A percentile compares a stretch with the other conserved stretches of the same genome.
Evolutionary conservation across 2,888 invertebrate genomes (phyloP).

Genomic region (Troides helena): DNA sequence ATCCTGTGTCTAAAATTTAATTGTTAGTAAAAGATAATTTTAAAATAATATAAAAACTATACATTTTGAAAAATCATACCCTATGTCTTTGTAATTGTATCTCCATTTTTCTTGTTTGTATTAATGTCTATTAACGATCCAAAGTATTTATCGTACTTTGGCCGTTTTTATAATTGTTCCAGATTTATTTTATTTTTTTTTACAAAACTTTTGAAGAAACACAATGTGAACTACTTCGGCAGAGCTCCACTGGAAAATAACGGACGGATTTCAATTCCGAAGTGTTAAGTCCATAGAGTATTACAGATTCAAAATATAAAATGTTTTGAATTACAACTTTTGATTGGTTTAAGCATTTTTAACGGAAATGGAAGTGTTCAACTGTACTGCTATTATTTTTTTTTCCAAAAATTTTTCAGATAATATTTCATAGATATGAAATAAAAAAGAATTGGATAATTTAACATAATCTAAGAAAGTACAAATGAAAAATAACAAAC

Average conservation of each 20-base stretch:
- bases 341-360: conserved; percentile 33
- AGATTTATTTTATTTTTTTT: neutral
- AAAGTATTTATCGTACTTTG: conserved; percentile 22
- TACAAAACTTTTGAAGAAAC: neutral
- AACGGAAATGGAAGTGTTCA: conserved; percentile 7
- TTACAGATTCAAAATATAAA: neutral
- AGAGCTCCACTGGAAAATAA: conserved; percentile 35
- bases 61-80: conserved; percentile 44
- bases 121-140: conserved; percentile 5
- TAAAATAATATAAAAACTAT: neutral
- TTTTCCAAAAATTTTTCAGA: no score
- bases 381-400: no score
- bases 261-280: conserved; percentile 34
- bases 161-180: conserved; percentile 5
- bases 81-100: conserved; percentile 55
- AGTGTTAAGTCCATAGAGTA: neutral
- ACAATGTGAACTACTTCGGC: neutral
- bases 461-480: no score
- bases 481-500: no score
- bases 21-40: neutral
- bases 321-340: neutral
- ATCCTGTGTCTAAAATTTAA: conserved; percentile 46
- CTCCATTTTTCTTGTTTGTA: conserved; percentile 49
- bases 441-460: no score
- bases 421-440: no score